Percentiles rank a stretch among this genome's conserved stretches.
phyloP scores from a whole-genome alignment of 1,140 invertebrate genomes.

The Drosophila tani region DNA sequence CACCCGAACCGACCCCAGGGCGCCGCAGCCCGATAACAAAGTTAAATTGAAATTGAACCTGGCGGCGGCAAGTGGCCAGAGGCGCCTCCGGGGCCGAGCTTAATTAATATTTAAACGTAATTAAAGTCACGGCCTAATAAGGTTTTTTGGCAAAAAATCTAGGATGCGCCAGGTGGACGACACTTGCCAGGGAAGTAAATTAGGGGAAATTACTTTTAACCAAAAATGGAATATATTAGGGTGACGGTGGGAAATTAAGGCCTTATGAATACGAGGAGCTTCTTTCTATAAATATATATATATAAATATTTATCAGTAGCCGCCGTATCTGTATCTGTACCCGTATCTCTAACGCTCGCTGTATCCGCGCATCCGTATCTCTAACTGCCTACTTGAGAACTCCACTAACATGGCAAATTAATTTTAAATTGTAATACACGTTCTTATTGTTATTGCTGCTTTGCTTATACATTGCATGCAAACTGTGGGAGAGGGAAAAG shows the following conservation, averaged over 20 bases:
- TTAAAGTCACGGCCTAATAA: slow-evolving; percentile 26
- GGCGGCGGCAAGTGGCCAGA: slow-evolving; percentile 28
- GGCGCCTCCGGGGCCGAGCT: slow-evolving; percentile 9
- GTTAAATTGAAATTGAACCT: slow-evolving; percentile 55
- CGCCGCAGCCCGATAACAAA: slow-evolving; percentile 44
- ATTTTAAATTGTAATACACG: too few relatives aligned
- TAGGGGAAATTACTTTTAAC: slow-evolving; percentile 3
- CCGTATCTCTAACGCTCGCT: slow-evolving; percentile 34
- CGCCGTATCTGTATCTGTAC: slow-evolving; percentile 23
- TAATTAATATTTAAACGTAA: slow-evolving; percentile 42
- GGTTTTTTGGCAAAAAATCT: background rate
- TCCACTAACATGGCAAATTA: too few relatives aligned
- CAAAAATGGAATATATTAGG: background rate
- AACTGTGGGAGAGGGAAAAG: too few relatives aligned
- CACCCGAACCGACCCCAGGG: slow-evolving; percentile 2
- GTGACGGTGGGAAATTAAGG: too few relatives aligned
- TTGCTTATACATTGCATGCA: too few relatives aligned
- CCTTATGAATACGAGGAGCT: too few relatives aligned
- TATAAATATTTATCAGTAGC: background rate
- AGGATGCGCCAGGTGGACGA: slow-evolving; percentile 14
- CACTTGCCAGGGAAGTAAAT: slow-evolving; percentile 7
- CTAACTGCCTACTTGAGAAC: slow-evolving; percentile 27
- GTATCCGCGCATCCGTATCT: slow-evolving; percentile 37
- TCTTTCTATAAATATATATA: background rate
- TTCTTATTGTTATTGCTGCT: too few relatives aligned